Evolutionary conservation across 2,888 invertebrate genomes (phyloP).

Genomic region (Myopa testacea): DNA sequence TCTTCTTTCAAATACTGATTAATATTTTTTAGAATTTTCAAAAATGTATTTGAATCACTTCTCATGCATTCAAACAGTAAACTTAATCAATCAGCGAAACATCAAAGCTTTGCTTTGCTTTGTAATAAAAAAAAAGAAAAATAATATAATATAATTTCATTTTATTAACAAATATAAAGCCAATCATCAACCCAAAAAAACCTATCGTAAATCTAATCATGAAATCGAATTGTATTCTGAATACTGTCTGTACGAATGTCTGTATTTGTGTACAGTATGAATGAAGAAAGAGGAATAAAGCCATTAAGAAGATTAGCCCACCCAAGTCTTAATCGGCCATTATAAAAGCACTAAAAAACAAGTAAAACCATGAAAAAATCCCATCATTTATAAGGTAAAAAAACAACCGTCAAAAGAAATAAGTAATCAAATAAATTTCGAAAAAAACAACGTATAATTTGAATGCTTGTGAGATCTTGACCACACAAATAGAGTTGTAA

Average conservation of each 20-base stretch:
- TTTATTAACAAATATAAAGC: too few relatives aligned
- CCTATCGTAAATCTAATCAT: too few relatives aligned
- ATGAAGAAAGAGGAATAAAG: background rate
- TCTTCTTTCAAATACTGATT: too few relatives aligned
- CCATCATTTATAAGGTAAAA: background rate
- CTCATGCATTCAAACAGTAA: too few relatives aligned
- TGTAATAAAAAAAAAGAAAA: constrained; percentile 7
- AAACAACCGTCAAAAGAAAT: background rate
- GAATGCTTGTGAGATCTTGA: constrained; percentile 2
- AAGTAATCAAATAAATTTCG: constrained; percentile 1
- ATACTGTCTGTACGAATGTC: too few relatives aligned
- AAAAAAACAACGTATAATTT: constrained; percentile 12
- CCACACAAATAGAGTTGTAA: background rate
- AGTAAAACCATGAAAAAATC: background rate
- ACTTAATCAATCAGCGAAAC: constrained; percentile 8
- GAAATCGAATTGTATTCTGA: background rate
- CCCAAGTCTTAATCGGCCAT: constrained; percentile 20
- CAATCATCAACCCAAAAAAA: too few relatives aligned
- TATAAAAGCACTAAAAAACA: constrained; percentile 18
- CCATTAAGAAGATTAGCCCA: constrained; percentile 1
- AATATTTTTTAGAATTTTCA: too few relatives aligned
- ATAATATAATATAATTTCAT: background rate
- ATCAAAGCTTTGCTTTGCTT: constrained; percentile 11
- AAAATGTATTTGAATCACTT: background rate
- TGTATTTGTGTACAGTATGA: background rate